Percentiles rank a stretch among this genome's conserved stretches.
These are phyloP conservation scores for Coptotermes formosanus DNA, from an alignment of 1,140 invertebrate species.

Conservation along the genomic window DNA sequence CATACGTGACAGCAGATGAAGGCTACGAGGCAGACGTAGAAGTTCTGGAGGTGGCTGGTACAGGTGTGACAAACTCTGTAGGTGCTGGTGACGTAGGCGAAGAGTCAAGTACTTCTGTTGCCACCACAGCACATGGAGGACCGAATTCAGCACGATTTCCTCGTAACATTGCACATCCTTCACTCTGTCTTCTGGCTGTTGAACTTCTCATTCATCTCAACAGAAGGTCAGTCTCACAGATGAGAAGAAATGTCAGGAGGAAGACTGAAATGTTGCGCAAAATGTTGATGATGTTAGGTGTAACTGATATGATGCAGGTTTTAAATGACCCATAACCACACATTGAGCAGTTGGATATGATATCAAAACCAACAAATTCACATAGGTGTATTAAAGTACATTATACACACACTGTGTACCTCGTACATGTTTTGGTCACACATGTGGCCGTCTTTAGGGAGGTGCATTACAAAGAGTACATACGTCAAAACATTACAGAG, in stretches of 20 bases:
- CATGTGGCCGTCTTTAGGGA: too few relatives aligned
- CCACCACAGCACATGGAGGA: not conserved
- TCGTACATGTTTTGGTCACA: too few relatives aligned
- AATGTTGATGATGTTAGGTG: too few relatives aligned
- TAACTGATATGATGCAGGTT: not conserved
- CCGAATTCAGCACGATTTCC: not conserved
- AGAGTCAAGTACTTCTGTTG: slow-evolving; percentile 21
- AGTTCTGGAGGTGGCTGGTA: slow-evolving; percentile 38
- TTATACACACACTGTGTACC: too few relatives aligned
- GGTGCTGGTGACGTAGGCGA: not conserved
- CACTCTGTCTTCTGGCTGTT: slow-evolving; percentile 57
- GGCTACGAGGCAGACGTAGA: slow-evolving; percentile 60
- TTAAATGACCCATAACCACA: not conserved
- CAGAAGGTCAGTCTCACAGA: slow-evolving; percentile 48
- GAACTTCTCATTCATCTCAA: slow-evolving; percentile 60
- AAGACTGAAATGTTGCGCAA: not conserved
- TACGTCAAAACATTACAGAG: too few relatives aligned
- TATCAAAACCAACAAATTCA: too few relatives aligned
- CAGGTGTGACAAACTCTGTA: not conserved
- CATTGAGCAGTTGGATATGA: too few relatives aligned
- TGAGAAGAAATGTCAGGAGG: not conserved
- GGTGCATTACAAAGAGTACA: too few relatives aligned
- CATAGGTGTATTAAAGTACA: too few relatives aligned
- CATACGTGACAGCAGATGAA: slow-evolving; percentile 58
- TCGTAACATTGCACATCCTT: slow-evolving; percentile 28